Evolutionary conservation across 2,888 invertebrate species (phyloP).

Genomic region (Eristalis pertinax): DNA sequence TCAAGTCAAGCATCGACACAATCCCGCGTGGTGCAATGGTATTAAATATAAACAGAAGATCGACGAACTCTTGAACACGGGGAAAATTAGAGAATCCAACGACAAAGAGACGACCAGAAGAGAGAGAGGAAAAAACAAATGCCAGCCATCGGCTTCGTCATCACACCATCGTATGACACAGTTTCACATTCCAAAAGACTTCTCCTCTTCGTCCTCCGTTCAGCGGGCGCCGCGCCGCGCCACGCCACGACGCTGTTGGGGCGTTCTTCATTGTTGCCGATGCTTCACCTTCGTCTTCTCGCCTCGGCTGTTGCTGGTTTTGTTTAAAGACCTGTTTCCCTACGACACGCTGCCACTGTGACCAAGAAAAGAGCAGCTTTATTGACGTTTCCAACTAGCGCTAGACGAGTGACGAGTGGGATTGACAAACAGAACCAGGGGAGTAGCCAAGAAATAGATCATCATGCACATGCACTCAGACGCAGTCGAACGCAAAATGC

Average conservation of each 20-base stretch:
- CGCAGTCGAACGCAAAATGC: neutral
- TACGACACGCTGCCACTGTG: neutral
- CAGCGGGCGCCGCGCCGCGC: neutral
- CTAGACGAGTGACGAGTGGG: neutral
- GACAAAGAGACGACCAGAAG: neutral
- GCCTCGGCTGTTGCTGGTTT: neutral
- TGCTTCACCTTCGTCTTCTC: neutral
- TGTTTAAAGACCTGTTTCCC: neutral
- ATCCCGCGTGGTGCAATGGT: neutral
- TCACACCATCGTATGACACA: constrained; percentile 41
- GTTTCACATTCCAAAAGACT: constrained; percentile 45
- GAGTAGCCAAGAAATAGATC: neutral
- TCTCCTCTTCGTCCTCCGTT: neutral
- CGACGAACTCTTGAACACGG: constrained; percentile 41
- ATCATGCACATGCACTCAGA: neutral
- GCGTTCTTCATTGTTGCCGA: neutral
- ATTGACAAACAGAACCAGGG: neutral
- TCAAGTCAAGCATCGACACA: neutral
- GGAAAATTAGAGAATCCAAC: neutral
- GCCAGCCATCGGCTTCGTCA: constrained; percentile 21
- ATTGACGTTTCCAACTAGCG: constrained; percentile 27
- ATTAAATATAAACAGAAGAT: constrained; percentile 45
- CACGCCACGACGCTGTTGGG: too few relatives aligned
- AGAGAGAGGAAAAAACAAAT: constrained; percentile 13
- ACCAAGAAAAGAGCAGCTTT: neutral